Percentiles rank a stretch among this genome's conserved stretches.
phyloP scores from a whole-genome alignment of 64 coral and sea anemone species.

The Montipora efflorescens region DNA sequence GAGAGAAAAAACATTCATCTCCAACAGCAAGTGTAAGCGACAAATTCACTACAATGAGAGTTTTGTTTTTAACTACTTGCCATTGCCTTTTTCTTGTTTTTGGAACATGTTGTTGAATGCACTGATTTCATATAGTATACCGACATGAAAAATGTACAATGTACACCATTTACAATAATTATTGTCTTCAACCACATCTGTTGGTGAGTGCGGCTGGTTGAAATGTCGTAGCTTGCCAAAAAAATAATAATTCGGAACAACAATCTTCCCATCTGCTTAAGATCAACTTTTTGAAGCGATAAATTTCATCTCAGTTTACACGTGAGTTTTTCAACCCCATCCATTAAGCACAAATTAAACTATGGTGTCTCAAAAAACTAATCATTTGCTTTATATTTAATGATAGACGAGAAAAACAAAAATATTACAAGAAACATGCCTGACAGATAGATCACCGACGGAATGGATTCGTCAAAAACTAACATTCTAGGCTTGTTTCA shows the following conservation, averaged over 20 bases:
- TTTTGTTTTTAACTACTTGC: not conserved
- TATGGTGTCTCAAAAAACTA: not conserved
- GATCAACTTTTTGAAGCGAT: not conserved
- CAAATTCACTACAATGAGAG: not conserved
- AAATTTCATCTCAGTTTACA: not conserved
- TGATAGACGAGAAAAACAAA: not conserved
- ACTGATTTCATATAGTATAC: not conserved
- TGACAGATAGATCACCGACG: not conserved
- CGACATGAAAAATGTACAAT: too few species aligned
- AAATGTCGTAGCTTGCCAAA: not conserved
- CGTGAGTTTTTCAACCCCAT: not conserved
- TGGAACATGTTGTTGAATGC: not conserved
- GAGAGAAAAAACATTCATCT: not conserved
- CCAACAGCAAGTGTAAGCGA: not conserved
- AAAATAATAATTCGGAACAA: not conserved
- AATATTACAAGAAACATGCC: not conserved
- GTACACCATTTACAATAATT: too few species aligned
- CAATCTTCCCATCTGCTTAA: not conserved
- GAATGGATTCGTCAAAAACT: not conserved
- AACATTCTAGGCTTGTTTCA: not conserved
- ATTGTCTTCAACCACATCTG: too few species aligned
- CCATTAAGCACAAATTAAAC: not conserved
- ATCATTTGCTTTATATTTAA: not conserved
- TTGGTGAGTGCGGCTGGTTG: not conserved
- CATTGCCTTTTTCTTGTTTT: not conserved